Evolutionary conservation across 2,888 invertebrate genomes (phyloP).

Genomic region (Mesorhabditis spiculigera): DNA sequence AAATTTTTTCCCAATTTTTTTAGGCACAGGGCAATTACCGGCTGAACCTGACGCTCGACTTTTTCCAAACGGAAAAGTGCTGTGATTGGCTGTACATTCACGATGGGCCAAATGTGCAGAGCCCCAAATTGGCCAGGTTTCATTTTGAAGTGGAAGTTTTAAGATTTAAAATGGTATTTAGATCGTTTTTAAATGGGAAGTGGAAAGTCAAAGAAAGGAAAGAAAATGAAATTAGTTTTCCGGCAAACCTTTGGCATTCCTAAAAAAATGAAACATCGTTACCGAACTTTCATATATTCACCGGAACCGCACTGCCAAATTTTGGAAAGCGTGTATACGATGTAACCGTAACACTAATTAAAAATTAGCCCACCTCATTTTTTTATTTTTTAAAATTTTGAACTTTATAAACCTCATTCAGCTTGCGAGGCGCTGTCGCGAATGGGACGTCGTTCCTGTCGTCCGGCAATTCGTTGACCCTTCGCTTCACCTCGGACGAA

Average conservation of each 20-base stretch:
- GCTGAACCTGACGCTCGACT: neutral
- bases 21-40: neutral
- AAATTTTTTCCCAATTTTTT: neutral
- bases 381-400: neutral
- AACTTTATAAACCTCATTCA: neutral
- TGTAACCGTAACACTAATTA: too few relatives aligned
- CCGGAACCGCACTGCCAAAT: too few relatives aligned
- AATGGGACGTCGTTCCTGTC: neutral
- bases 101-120: neutral
- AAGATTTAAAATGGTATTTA: too few relatives aligned
- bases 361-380: too few relatives aligned
- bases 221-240: too few relatives aligned
- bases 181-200: too few relatives aligned
- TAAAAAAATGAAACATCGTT: too few relatives aligned
- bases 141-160: neutral
- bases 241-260: too few relatives aligned
- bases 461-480: neutral
- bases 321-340: too few relatives aligned
- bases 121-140: conserved; percentile 5
- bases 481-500: conserved; percentile 4
- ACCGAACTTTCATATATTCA: too few relatives aligned
- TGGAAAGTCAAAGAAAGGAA: too few relatives aligned
- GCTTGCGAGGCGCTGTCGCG: neutral
- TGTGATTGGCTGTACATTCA: conserved; percentile 6
- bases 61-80: conserved; percentile 3